These are phyloP conservation scores for Druceiella hillmani DNA, from an alignment of 2,888 invertebrate species.

Conservation along the genomic window DNA sequence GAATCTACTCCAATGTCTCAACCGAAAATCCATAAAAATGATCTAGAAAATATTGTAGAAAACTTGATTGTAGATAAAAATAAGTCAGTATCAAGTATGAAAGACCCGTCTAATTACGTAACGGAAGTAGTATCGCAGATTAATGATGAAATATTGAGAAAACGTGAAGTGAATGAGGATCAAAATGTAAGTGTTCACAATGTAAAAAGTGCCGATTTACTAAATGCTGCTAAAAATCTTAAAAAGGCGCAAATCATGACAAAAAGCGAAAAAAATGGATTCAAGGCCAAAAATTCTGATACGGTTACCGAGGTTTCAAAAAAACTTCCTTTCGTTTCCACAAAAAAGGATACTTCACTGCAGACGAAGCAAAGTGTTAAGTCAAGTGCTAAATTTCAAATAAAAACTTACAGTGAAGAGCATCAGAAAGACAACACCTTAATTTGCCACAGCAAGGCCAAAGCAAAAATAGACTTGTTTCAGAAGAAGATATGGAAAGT, in stretches of 20 bases:
- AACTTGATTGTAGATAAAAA: no score
- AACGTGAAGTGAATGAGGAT: constrained; percentile 25
- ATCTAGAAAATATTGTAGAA: no score
- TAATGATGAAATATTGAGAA: constrained; percentile 32
- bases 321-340: constrained; percentile 38
- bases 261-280: constrained; percentile 28
- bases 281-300: no score
- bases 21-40: no score
- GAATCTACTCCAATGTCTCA: no score
- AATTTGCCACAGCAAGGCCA: constrained; percentile 43
- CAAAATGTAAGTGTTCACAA: constrained; percentile 38
- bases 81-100: no score
- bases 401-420: constrained; percentile 41
- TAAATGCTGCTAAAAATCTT: constrained; percentile 33
- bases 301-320: no score
- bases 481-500: constrained; percentile 43
- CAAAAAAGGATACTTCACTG: constrained; percentile 35
- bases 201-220: constrained; percentile 35
- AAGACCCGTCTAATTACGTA: constrained; percentile 31
- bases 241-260: constrained; percentile 18
- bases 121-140: constrained; percentile 33
- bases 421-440: constrained; percentile 34
- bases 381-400: constrained; percentile 39
- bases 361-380: no score
- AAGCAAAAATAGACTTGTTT: constrained; percentile 46